These are phyloP conservation scores for Zosterops lateralis DNA, from an alignment of 2,113 vertebrate genomes.

Conservation along the genomic window DNA sequence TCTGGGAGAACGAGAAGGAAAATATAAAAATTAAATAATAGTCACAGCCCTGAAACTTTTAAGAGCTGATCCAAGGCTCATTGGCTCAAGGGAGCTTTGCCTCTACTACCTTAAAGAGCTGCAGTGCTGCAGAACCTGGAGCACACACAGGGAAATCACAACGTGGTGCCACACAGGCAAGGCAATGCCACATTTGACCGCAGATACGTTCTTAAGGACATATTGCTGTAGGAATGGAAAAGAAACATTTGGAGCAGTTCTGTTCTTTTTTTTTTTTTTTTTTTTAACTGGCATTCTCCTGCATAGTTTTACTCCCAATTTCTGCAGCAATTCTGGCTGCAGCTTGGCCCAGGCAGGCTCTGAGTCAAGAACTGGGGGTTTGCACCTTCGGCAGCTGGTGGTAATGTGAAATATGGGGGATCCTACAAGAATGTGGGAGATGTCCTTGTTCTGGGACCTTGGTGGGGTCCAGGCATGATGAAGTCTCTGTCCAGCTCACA, in stretches of 20 bases:
- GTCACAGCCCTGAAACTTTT: background rate
- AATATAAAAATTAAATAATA: constrained; percentile 40
- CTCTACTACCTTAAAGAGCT: background rate
- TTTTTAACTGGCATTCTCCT: background rate
- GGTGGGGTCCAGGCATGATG: background rate
- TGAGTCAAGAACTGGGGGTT: background rate
- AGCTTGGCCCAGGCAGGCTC: background rate
- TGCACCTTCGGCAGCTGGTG: background rate
- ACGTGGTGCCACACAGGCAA: background rate
- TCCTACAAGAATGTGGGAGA: background rate
- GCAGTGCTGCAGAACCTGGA: background rate
- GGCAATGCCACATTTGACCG: background rate
- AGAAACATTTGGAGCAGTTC: background rate
- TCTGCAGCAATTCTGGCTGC: background rate
- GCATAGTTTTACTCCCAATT: background rate
- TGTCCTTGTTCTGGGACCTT: background rate
- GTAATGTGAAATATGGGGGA: background rate
- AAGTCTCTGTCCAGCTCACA: background rate
- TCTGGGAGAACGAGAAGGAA: constrained; percentile 14
- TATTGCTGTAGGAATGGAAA: background rate
- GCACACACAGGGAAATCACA: background rate
- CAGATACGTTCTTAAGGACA: background rate
- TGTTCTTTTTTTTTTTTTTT: background rate
- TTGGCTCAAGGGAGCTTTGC: background rate
- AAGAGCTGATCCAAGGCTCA: background rate